Evolutionary conservation across 2,113 vertebrate species (phyloP), one percentile per base, ranked within the genome.

Genomic region (Grallaria varia): DNA sequence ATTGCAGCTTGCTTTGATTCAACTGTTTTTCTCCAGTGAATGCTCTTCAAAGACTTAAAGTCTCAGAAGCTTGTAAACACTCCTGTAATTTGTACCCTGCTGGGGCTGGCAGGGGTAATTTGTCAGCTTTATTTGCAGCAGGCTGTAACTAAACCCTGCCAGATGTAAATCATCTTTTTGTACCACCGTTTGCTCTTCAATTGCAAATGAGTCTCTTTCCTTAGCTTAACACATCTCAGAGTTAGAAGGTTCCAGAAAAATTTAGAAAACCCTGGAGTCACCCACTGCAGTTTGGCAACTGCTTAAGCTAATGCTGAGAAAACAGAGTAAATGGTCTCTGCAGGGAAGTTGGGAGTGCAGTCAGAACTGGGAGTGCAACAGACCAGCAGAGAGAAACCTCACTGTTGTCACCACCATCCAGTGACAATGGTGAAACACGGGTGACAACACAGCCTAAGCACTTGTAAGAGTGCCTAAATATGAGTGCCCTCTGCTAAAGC

Each of bases 71-170:
- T 56, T 60, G n/a, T 76, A 91, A 94, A 87, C 52, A 82, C 66
- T 31, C 30, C 14, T 66, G 11, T 56, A 39, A 66, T 78, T 78
- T 72, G 49, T 84, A 64, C 55, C 66, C 85, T 72, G 52, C 92
- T 90, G 69, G 39, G 93, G 62, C 76, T 89, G 66, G 87, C 64
- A 56, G 59, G 35, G 42, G 79, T 76, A 67, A 91, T 93, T 94
- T 69, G 14, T 96, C 68, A 59, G 66, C n/a, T 94, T 89, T 81
- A 79, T 92, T 89, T 91, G 87, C 69, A 76, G 49, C 49, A 71
- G 40, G 62, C 66, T 82, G 53, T 78, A 80, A 89, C 42, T 92
- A 86, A 95, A 78, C 30, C 67, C 68, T 23, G 30, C 39, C 50
- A 58, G 55, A 64, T 60, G 64, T 66, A 88, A 91, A 87, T 93